Evolutionary conservation across 1,140 invertebrate genomes (phyloP), one percentile per base, ranked within the genome.

Genomic region (Cydia strobilella): DNA sequence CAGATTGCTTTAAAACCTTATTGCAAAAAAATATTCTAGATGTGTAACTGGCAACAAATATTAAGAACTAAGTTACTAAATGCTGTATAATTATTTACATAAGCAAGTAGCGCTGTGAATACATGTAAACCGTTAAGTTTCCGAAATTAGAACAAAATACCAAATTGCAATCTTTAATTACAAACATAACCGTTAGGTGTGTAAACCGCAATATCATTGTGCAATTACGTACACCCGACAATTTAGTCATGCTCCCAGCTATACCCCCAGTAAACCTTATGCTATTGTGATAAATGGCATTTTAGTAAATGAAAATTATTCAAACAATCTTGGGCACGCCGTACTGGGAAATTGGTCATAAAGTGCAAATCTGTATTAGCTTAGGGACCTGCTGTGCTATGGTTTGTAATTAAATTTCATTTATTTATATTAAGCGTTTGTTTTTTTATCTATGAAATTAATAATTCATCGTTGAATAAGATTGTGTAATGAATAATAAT

Each of bases 321-420:
- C 65, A 69, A 69, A 69, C 65, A 69, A 69, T 69, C 27, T 69
- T 69, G 65, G 65, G 15, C 9, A 4, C 15, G n/a, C 31, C 23
- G 65, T 69, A 69, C 31, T 35, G 25, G 63, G 65, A 69, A 69
- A 69, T 35, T 69, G 65, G 65, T 69, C 65, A 69, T 69, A 69
- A 69, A 69, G 65, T 35, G 65, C 65, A 69, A 69, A 69, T 69
- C 65, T 69, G 65, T 69, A 69, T 69, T 69, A 69, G 65, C 65
- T 69, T 69, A 69, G 65, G 65, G 65, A 69, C 65, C 23, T n/a
- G n/a, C 6, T 69, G 27, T 13, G 63, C 27, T 66, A 69, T 20
- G 65, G 65, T 69, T 69, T 35, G 42, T 69, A 69, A 69, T 69
- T 69, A 69, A 69, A 35, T 69, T 69, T 69, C 31, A 7, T 69